A percentile compares a stretch with the other conserved stretches of the same genome.
These are phyloP conservation scores for Frankliniella fusca DNA, from an alignment of 2,888 invertebrate genomes.

Conservation along the genomic window DNA sequence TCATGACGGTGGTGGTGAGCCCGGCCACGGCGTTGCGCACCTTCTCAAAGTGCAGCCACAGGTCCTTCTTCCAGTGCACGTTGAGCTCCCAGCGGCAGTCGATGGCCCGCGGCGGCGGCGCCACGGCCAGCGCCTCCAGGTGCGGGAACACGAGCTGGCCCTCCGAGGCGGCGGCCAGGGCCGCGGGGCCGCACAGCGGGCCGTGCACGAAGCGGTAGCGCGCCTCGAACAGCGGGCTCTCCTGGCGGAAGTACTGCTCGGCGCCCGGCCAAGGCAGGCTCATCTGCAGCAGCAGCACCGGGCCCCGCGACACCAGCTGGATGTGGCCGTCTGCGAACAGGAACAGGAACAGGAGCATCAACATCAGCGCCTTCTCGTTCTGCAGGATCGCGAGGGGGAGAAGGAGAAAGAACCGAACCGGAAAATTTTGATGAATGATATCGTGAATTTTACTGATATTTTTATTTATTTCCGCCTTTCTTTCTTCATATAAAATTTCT, in stretches of 20 bases:
- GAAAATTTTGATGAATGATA: too few relatives aligned
- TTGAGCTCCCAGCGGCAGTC: conserved; percentile 77
- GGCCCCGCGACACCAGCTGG: not conserved
- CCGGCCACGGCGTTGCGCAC: conserved; percentile 46
- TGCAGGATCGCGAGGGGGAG: too few relatives aligned
- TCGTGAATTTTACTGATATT: too few relatives aligned
- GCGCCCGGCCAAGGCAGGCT: conserved; percentile 60
- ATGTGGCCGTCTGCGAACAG: not conserved
- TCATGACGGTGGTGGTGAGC: not conserved
- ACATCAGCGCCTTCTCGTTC: too few relatives aligned
- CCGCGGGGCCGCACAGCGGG: conserved; percentile 79
- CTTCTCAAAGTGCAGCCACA: conserved; percentile 83
- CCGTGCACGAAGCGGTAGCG: conserved; percentile 86
- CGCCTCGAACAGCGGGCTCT: conserved; percentile 78
- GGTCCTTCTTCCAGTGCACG: conserved; percentile 76
- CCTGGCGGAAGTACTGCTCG: conserved; percentile 70
- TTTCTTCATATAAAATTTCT: too few relatives aligned
- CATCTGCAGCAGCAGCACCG: conserved; percentile 28
- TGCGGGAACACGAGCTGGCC: conserved; percentile 85
- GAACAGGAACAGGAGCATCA: not conserved
- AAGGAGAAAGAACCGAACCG: too few relatives aligned
- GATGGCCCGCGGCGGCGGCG: conserved; percentile 48
- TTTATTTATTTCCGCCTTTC: too few relatives aligned
- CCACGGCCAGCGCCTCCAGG: conserved; percentile 65
- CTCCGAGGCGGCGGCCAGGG: conserved; percentile 72